Evolutionary conservation across 2,113 vertebrate species (phyloP), one percentile per base, ranked within the genome.

Genomic region (Fukomys damarensis): DNA sequence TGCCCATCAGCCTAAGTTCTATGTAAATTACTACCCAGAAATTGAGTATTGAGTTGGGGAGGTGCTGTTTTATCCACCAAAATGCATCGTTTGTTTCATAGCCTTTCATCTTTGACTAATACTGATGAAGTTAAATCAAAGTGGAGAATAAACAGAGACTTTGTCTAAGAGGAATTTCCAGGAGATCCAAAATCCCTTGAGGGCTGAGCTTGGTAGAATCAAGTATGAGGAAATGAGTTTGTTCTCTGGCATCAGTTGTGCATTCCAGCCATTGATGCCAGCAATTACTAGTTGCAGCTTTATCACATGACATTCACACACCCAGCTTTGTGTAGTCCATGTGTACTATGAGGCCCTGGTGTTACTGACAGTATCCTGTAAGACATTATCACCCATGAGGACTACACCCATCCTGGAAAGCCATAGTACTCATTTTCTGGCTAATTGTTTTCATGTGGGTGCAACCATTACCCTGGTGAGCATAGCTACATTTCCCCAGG

Each of bases 231-330:
- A 49, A 13, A 13, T 22, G 0, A 10, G 19, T 86, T 80, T 89
- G 14, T 58, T 81, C 41, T 52, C 7, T 49, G 70, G 26, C 32
- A 74, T 41, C 52, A 68, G 5, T 76, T 56, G 20, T 32, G 17
- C 16, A 41, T 6, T 28, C 16, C 19, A 38, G 74, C 14, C 58
- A 61, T 74, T 82, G 43, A 49, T 7, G 30, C 70, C 20, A 58
- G 46, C 63, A 59, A 58, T 72, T 16, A 63, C 2, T 19, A 92
- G 28, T 35, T 28, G 49, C 19, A 59, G 22, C n/a, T 83, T 41
- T 26, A 4, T 0, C n/a, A 7, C 2, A 19, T 19, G 20, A 14
- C 8, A 61, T 32, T 61, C 26, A 14, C 0, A 0, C 7, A 66
- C 16, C 5, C 66, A 61, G 17, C 19, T 58, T 30, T 28, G 5